phyloP scores from a whole-genome alignment of 2,888 invertebrate genomes.

The Crepidodera aurea region DNA sequence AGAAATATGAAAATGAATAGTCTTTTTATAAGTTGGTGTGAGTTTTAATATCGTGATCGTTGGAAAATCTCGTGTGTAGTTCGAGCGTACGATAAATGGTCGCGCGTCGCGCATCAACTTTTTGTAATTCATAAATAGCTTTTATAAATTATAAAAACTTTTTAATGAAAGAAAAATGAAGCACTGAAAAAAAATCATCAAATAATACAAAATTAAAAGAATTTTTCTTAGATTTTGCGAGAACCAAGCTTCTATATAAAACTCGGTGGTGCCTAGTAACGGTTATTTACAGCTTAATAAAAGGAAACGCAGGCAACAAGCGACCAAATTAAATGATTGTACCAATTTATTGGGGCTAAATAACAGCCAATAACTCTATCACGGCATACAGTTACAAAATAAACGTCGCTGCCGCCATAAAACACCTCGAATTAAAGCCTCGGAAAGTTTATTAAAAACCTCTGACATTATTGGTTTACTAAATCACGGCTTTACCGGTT shows the following conservation, averaged over 20 bases:
- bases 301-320: slow-evolving; percentile 38
- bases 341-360: slow-evolving; percentile 60
- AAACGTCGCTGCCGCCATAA: slow-evolving; percentile 36
- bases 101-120: too few relatives aligned
- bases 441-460: slow-evolving; percentile 47
- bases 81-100: too few relatives aligned
- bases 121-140: too few relatives aligned
- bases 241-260: not conserved
- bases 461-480: slow-evolving; percentile 23
- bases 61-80: too few relatives aligned
- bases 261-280: slow-evolving; percentile 14
- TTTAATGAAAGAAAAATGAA: too few relatives aligned
- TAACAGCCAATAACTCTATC: slow-evolving; percentile 62
- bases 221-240: too few relatives aligned
- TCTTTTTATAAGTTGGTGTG: too few relatives aligned
- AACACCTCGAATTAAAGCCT: slow-evolving; percentile 45
- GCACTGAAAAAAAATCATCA: too few relatives aligned
- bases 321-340: slow-evolving; percentile 61
- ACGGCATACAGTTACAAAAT: slow-evolving; percentile 47
- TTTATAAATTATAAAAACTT: too few relatives aligned
- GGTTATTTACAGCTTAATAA: slow-evolving; percentile 43
- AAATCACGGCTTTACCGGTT: not conserved
- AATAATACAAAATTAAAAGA: too few relatives aligned
- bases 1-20: too few relatives aligned
- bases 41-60: too few relatives aligned